Evolutionary conservation across 2,797 vertebrate species (phyloP).

Genomic region (Acanthurus lineatus): DNA sequence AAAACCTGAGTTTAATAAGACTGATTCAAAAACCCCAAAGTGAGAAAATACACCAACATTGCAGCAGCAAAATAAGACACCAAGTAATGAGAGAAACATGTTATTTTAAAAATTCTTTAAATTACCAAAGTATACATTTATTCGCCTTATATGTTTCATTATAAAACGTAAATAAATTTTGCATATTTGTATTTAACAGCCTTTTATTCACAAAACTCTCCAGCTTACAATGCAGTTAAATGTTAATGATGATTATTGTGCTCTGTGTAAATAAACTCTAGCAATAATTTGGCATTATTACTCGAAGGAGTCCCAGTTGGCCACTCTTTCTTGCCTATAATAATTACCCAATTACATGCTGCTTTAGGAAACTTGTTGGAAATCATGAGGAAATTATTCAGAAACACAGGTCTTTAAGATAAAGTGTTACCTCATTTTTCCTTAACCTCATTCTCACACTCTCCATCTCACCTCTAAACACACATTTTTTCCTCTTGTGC

Average conservation of each 20-base stretch:
- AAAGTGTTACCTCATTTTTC: not conserved
- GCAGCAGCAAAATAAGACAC: not conserved
- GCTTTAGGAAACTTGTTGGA: not conserved
- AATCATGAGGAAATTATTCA: not conserved
- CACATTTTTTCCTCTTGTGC: not conserved
- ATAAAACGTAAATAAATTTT: not conserved
- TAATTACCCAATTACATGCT: not conserved
- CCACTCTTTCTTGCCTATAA: not conserved
- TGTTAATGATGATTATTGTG: not conserved
- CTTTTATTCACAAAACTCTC: not conserved
- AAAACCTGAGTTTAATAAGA: not conserved
- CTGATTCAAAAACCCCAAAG: not conserved
- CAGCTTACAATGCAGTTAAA: not conserved
- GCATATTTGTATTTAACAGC: not conserved
- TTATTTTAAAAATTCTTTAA: no score
- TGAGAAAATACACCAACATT: not conserved
- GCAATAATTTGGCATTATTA: not conserved
- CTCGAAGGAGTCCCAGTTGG: not conserved
- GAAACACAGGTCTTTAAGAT: not conserved
- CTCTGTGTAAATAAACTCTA: not conserved
- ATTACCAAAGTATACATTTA: no score
- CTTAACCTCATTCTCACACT: slow-evolving; percentile 3
- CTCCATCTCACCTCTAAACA: not conserved
- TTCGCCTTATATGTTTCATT: not conserved
- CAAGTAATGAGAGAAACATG: not conserved